These are phyloP conservation scores for Philaethria dido DNA, from an alignment of 2,888 invertebrate genomes.

Conservation along the genomic window DNA sequence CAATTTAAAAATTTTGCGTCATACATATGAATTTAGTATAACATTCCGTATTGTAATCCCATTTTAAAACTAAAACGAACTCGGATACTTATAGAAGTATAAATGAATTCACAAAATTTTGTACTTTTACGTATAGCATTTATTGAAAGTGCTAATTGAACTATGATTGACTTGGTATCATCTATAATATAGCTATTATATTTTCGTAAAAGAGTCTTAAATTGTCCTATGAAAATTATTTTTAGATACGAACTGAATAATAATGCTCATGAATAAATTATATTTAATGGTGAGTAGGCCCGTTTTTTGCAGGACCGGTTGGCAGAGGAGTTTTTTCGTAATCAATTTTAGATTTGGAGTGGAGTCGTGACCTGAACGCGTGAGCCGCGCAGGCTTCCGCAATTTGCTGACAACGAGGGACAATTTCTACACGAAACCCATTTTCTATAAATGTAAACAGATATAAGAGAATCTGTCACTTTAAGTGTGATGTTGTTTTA, in stretches of 20 bases:
- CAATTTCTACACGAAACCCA: slow-evolving; percentile 10
- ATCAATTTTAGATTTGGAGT: slow-evolving; percentile 78
- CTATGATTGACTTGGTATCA: neutral
- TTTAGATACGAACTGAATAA: slow-evolving; percentile 63
- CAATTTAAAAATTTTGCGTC: too few species aligned
- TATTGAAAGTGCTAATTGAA: neutral
- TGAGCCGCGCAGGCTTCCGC: slow-evolving; percentile 67
- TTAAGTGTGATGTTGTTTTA: slow-evolving; percentile 5
- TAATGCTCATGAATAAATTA: slow-evolving; percentile 72
- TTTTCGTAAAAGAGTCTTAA: slow-evolving; percentile 8
- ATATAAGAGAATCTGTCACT: neutral
- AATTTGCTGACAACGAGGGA: slow-evolving; percentile 48
- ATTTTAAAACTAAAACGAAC: too few species aligned
- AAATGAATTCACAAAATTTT: too few species aligned
- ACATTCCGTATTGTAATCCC: too few species aligned
- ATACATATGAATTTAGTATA: too few species aligned
- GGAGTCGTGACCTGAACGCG: slow-evolving; percentile 72
- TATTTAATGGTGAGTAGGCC: slow-evolving; percentile 65
- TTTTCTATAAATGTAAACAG: slow-evolving; percentile 9
- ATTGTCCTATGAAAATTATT: slow-evolving; percentile 50
- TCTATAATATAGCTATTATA: slow-evolving; percentile 1
- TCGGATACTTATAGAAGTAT: too few species aligned
- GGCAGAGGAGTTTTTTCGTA: slow-evolving; percentile 64
- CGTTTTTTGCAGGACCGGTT: slow-evolving; percentile 62
- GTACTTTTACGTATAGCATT: neutral